Conservation (phyloP, 2,797 vertebrate species). For the Eupleurogrammus muticus region DNA sequence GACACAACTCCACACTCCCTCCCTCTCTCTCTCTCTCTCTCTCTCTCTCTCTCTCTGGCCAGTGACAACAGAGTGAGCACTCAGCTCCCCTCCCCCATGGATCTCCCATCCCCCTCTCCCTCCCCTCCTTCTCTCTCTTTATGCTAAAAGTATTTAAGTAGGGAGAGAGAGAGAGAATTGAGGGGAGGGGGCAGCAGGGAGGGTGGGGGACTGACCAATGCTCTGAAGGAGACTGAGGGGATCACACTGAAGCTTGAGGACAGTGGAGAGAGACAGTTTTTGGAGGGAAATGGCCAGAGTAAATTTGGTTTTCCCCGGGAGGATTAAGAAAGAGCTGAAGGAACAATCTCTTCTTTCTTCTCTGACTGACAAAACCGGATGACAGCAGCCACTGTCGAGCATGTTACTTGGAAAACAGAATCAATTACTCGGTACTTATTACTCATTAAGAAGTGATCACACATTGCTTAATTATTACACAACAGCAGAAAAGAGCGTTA, state of each 20-base stretch:
- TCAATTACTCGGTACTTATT: constrained; percentile 3
- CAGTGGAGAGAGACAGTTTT: constrained; percentile 35
- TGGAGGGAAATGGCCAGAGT: constrained; percentile 55
- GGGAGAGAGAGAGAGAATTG: constrained; percentile 65
- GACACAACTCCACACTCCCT: constrained; percentile 73
- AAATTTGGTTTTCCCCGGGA: constrained; percentile 45
- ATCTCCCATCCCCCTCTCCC: constrained; percentile 79
- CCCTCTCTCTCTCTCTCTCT: constrained; percentile 44
- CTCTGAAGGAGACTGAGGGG: constrained; percentile 60
- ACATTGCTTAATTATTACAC: not conserved
- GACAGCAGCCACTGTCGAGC: not conserved
- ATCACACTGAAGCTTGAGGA: constrained; percentile 54
- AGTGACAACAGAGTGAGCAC: constrained; percentile 83
- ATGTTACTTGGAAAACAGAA: constrained; percentile 7
- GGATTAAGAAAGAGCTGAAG: constrained; percentile 49
- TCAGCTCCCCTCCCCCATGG: constrained; percentile 83
- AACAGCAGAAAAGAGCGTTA: constrained; percentile 12
- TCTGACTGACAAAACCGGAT: constrained; percentile 14
- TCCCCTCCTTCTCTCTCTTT: constrained; percentile 76
- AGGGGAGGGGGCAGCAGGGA: constrained; percentile 62
- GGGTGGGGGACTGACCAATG: constrained; percentile 74
- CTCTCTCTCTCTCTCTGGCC: constrained; percentile 61
- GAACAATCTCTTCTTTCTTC: constrained; percentile 32
- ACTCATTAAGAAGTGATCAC: constrained; percentile 9
- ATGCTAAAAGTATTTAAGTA: constrained; percentile 87